A percentile compares a stretch with the other conserved stretches of the same genome.
phyloP scores from a whole-genome alignment of 2,797 vertebrate genomes.

The Lutra lutra region DNA sequence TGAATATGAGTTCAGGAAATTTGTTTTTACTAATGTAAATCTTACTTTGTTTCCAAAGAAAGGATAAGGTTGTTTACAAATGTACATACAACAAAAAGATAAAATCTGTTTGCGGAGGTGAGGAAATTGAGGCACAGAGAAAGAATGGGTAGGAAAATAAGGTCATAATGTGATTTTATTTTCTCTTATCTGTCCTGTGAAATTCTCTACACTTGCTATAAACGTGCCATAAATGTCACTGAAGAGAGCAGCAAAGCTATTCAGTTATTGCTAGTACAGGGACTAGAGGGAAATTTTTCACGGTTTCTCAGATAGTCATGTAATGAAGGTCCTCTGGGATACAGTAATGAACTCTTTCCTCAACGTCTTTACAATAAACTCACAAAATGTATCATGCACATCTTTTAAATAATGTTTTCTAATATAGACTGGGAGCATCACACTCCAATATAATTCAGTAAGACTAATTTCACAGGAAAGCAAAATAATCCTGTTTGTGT shows the following conservation, averaged over 20 bases:
- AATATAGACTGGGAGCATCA: not conserved
- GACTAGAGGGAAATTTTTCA: not conserved
- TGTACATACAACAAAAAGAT: not conserved
- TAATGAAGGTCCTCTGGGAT: not conserved
- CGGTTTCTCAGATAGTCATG: not conserved
- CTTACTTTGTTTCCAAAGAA: conserved; percentile 24
- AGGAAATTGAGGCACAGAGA: not conserved
- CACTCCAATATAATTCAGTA: not conserved
- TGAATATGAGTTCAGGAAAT: not conserved
- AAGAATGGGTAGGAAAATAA: not conserved
- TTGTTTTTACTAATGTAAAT: not conserved
- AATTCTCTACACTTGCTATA: not conserved
- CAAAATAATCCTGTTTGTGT: not conserved
- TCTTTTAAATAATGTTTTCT: not conserved
- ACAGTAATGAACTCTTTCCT: not conserved
- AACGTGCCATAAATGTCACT: not conserved
- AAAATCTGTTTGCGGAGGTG: not conserved
- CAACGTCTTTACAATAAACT: not conserved
- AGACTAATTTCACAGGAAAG: not conserved
- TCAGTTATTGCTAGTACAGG: not conserved
- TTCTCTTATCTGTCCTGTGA: not conserved
- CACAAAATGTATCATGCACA: not conserved
- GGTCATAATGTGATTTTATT: not conserved
- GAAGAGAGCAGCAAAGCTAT: not conserved
- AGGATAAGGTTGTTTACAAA: not conserved